Evolutionary conservation across 2,888 invertebrate species (phyloP).

Genomic region (Gibbula magus): DNA sequence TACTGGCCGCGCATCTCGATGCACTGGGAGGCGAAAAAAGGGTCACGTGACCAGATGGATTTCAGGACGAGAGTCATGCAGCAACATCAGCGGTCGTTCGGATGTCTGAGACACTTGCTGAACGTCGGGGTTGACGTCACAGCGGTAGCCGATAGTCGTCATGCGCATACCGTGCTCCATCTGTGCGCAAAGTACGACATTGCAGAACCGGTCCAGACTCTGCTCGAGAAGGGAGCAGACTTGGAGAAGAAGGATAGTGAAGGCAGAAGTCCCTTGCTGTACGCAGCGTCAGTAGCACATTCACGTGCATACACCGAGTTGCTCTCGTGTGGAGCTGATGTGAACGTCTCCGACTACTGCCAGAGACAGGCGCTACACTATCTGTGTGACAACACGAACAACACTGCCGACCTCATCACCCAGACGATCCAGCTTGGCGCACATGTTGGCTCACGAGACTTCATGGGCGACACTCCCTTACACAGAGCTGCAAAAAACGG

Average conservation of each 20-base stretch:
- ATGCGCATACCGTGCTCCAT: not conserved
- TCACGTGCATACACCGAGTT: not conserved
- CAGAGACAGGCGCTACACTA: not conserved
- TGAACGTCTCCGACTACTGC: not conserved
- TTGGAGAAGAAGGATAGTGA: not conserved
- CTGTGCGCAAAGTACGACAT: not conserved
- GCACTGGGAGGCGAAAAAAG: not conserved
- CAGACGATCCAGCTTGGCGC: not conserved
- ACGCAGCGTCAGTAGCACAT: not conserved
- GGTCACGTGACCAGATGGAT: not conserved
- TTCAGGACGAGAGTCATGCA: not conserved
- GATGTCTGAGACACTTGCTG: not conserved
- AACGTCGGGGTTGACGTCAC: not conserved
- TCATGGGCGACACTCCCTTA: not conserved
- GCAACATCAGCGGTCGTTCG: not conserved
- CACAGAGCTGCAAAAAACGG: constrained; percentile 2
- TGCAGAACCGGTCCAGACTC: not conserved
- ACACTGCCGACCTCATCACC: not conserved
- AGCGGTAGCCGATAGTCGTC: not conserved
- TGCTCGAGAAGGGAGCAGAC: not conserved
- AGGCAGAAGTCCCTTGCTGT: not conserved
- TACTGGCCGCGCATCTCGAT: not conserved
- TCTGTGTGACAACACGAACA: not conserved
- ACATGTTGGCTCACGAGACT: not conserved
- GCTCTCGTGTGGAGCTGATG: not conserved